These are phyloP conservation scores for Pseudonaja textilis DNA, from an alignment of 2,113 vertebrate genomes.

Conservation along the genomic window DNA sequence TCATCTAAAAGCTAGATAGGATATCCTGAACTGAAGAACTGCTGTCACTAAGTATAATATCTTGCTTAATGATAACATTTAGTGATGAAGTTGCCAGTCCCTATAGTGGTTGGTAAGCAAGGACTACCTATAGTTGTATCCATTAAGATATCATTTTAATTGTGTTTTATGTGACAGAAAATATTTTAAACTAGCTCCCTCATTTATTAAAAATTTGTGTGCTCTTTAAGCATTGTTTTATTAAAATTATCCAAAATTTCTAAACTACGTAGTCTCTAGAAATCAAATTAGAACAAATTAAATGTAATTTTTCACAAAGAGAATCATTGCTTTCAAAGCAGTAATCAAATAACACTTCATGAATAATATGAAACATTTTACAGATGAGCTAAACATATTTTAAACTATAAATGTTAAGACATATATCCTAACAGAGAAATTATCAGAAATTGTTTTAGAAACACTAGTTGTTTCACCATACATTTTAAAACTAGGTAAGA, in stretches of 20 bases:
- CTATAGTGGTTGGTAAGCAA: neutral
- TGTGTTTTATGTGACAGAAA: constrained; percentile 2
- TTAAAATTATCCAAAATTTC: constrained; percentile 38
- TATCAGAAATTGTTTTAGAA: neutral
- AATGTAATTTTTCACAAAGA: constrained; percentile 42
- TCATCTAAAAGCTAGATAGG: neutral
- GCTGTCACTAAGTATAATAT: neutral
- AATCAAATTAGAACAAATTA: constrained; percentile 3
- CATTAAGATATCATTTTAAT: neutral
- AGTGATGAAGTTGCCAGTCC: neutral
- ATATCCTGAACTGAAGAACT: neutral
- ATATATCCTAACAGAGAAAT: constrained; percentile 17
- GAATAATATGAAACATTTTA: constrained; percentile 7
- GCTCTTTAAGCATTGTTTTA: constrained; percentile 24
- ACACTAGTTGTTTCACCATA: neutral
- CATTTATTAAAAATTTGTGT: constrained; percentile 23
- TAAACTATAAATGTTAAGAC: constrained; percentile 9
- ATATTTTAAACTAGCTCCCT: neutral
- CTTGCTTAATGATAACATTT: neutral
- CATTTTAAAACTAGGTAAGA: neutral
- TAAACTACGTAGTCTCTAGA: constrained; percentile 16
- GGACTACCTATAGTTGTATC: neutral
- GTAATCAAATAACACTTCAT: constrained; percentile 1
- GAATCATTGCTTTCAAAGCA: constrained; percentile 17
- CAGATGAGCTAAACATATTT: constrained; percentile 16